Percentiles rank a stretch among this genome's conserved stretches.
Conservation (phyloP, 1,140 invertebrate species). For the Diorhabda elongata region DNA sequence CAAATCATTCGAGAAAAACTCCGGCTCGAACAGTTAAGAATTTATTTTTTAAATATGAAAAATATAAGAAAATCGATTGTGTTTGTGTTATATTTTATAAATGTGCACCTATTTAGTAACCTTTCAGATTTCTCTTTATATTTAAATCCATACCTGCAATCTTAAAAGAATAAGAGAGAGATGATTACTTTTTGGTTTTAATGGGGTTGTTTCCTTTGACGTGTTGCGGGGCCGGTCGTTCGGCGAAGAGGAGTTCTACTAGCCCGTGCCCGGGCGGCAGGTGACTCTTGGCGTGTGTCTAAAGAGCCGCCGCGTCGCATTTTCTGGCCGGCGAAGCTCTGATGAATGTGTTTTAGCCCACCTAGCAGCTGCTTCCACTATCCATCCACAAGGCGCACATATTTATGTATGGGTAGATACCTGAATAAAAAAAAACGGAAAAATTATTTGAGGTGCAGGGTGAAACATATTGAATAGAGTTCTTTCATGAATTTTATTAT, state of each 20-base stretch:
- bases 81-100: too few relatives aligned
- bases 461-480: background rate
- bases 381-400: constrained; percentile 13
- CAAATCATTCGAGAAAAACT: too few relatives aligned
- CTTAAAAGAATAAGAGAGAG: constrained; percentile 7
- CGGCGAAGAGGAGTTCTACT: background rate
- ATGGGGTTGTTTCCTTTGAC: constrained; percentile 37
- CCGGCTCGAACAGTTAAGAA: too few relatives aligned
- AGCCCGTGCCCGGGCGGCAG: constrained; percentile 37
- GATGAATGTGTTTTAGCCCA: constrained; percentile 39
- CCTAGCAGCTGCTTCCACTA: constrained; percentile 36
- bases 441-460: background rate
- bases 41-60: too few relatives aligned
- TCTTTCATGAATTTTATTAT: too few relatives aligned
- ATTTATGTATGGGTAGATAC: background rate
- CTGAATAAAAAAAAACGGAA: background rate
- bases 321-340: constrained; percentile 20
- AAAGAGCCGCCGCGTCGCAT: constrained; percentile 16
- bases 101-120: too few relatives aligned
- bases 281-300: constrained; percentile 41
- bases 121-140: too few relatives aligned
- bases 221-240: constrained; percentile 9
- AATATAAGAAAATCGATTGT: too few relatives aligned
- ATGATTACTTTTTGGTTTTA: constrained; percentile 26
- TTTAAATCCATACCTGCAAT: too few relatives aligned